Evolutionary conservation across 1,140 invertebrate species (phyloP).

Genomic region (Melanaphis sacchari): DNA sequence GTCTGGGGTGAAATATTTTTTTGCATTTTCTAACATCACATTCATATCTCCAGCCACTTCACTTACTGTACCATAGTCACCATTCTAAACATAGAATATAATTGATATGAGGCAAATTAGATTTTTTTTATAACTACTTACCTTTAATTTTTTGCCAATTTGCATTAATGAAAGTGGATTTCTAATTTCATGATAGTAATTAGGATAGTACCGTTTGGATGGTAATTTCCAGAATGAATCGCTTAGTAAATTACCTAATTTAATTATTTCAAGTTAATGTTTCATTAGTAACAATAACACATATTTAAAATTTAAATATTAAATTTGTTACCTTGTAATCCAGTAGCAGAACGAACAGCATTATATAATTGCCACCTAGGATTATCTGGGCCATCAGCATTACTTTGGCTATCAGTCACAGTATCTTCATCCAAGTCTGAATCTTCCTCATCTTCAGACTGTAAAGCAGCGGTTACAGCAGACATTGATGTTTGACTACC

Average conservation of each 20-base stretch:
- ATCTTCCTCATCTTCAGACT: constrained; percentile 66
- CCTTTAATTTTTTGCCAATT: constrained; percentile 89
- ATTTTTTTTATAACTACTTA: constrained; percentile 61
- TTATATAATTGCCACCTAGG: constrained; percentile 83
- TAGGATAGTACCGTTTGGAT: constrained; percentile 87
- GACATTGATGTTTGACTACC: constrained; percentile 66
- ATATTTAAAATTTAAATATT: not conserved
- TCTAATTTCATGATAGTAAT: constrained; percentile 98
- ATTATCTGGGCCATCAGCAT: constrained; percentile 73
- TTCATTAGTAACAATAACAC: constrained; percentile 47
- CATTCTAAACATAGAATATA: constrained; percentile 67
- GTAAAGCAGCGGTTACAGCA: constrained; percentile 69
- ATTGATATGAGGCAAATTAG: not conserved
- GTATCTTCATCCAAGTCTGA: constrained; percentile 71
- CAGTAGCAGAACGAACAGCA: constrained; percentile 75
- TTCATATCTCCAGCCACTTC: constrained; percentile 95
- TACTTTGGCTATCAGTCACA: constrained; percentile 72
- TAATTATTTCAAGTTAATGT: not conserved
- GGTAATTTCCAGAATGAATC: constrained; percentile 94
- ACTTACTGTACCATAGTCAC: constrained; percentile 83
- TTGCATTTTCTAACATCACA: constrained; percentile 98
- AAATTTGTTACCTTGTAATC: constrained; percentile 68
- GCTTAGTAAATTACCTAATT: constrained; percentile 73
- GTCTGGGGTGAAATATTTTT: constrained; percentile 89
- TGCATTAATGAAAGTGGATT: constrained; percentile 93